Evolutionary conservation across 2,113 vertebrate genomes (phyloP).

Genomic region (Strix uralensis): DNA sequence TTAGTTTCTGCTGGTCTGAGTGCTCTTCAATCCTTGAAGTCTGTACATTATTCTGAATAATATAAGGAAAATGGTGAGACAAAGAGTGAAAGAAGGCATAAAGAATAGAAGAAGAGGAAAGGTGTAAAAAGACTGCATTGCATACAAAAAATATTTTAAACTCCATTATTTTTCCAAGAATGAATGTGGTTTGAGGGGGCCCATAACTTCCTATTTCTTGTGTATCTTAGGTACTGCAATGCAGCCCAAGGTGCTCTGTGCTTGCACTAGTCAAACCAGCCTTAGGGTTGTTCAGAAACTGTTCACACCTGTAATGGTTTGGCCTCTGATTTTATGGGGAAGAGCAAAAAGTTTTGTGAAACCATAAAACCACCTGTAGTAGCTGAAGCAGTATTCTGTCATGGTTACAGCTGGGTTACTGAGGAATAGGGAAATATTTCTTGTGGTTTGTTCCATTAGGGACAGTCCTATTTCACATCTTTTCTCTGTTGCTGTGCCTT

Average conservation of each 20-base stretch:
- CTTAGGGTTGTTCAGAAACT: neutral
- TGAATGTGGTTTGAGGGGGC: neutral
- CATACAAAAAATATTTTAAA: neutral
- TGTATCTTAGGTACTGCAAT: neutral
- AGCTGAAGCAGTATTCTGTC: neutral
- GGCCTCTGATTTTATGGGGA: neutral
- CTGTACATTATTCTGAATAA: neutral
- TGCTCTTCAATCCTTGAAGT: neutral
- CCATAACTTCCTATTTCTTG: neutral
- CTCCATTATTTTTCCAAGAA: neutral
- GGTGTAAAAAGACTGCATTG: neutral
- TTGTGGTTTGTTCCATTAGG: neutral
- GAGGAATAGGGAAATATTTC: neutral
- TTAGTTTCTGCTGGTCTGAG: neutral
- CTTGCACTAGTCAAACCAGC: neutral
- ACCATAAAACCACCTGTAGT: neutral
- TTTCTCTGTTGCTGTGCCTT: neutral
- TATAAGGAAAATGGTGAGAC: fast-evolving
- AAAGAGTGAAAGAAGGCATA: neutral
- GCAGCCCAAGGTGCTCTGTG: neutral
- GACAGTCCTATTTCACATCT: neutral
- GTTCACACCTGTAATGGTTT: neutral
- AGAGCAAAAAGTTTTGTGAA: neutral
- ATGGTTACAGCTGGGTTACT: neutral
- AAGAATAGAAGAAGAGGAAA: neutral